phyloP scores from a whole-genome alignment of 2,888 invertebrate species.

The Lasioglossum leucozonium region DNA sequence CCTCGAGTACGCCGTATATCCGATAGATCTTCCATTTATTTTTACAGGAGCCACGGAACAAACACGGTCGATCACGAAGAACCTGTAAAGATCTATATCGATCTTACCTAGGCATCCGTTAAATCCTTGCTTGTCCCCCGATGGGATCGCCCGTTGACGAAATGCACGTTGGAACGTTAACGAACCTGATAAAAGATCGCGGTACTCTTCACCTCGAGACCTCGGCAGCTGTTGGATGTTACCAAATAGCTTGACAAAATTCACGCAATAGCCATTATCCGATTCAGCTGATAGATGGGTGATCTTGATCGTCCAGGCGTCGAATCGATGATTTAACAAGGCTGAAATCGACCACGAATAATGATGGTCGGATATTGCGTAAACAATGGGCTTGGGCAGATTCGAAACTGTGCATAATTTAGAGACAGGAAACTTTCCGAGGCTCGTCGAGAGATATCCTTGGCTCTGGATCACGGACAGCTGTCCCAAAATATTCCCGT shows the following conservation, averaged over 20 bases:
- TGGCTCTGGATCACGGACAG: not conserved
- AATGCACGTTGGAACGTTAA: conserved; percentile 8
- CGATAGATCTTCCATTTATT: not conserved
- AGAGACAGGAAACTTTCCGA: not conserved
- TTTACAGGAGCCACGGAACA: not conserved
- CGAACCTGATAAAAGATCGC: not conserved
- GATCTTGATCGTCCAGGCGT: not conserved
- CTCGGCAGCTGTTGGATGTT: not conserved
- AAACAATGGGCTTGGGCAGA: not conserved
- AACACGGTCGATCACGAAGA: not conserved
- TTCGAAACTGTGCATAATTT: not conserved
- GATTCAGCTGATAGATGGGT: not conserved
- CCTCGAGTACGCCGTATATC: not conserved
- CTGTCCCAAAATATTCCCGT: not conserved
- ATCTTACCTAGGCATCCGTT: not conserved
- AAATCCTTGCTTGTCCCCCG: not conserved
- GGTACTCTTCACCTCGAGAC: too few relatives aligned
- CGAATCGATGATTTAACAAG: not conserved
- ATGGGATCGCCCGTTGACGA: not conserved
- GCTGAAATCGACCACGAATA: not conserved
- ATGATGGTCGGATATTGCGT: not conserved
- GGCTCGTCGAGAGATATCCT: not conserved
- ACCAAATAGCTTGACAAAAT: not conserved
- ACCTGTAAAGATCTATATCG: not conserved
- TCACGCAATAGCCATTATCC: not conserved